Evolutionary conservation across 2,113 vertebrate species (phyloP).

Genomic region (Toxostoma redivivum): DNA sequence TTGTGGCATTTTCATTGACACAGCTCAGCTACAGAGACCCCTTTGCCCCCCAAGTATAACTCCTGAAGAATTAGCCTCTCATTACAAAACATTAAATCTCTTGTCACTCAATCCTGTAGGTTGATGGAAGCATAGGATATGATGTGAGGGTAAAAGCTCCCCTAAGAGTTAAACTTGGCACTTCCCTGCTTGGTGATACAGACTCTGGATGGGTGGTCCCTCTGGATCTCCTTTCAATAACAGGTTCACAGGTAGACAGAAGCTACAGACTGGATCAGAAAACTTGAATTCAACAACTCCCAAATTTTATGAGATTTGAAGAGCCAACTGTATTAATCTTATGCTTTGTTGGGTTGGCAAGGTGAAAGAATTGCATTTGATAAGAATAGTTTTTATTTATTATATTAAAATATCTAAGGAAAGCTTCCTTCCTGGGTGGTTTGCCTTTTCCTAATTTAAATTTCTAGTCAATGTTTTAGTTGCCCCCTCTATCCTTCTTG

Average conservation of each 20-base stretch:
- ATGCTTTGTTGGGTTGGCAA: not conserved
- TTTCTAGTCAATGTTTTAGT: not conserved
- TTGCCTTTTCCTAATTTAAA: not conserved
- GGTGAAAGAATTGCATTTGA: not conserved
- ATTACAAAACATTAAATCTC: constrained; percentile 59
- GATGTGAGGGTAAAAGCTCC: not conserved
- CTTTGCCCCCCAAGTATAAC: constrained; percentile 31
- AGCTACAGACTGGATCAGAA: not conserved
- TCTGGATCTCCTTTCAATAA: not conserved
- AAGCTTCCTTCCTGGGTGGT: constrained; percentile 17
- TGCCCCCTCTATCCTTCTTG: not conserved
- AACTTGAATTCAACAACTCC: not conserved
- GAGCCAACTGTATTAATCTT: not conserved
- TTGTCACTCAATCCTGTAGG: constrained; percentile 55
- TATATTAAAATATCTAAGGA: not conserved
- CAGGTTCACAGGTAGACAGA: not conserved
- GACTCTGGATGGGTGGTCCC: constrained; percentile 26
- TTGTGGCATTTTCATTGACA: constrained; percentile 61
- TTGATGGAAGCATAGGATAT: constrained; percentile 23
- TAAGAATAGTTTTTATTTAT: not conserved
- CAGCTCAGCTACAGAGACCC: not conserved
- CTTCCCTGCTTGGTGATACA: not conserved
- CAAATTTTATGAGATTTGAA: not conserved
- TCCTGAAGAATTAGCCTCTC: constrained; percentile 61
- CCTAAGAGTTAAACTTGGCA: constrained; percentile 11